phyloP scores from a whole-genome alignment of 2,113 vertebrate genomes.

The Galemys pyrenaicus region DNA sequence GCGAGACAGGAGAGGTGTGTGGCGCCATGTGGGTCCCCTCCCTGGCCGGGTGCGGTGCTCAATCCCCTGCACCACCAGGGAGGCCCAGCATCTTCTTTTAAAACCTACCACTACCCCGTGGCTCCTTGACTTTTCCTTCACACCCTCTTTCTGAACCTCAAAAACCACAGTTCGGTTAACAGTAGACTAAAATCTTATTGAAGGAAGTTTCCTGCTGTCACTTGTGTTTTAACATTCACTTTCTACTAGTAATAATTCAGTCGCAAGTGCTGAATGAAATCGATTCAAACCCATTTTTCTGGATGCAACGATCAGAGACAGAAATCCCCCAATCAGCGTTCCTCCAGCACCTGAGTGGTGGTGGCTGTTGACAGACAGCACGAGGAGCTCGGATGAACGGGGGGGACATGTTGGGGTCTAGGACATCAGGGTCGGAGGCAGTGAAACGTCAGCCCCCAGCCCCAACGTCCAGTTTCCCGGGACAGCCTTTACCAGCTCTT shows the following conservation, averaged over 20 bases:
- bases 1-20: no score
- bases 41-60: no score
- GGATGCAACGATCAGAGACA: background rate
- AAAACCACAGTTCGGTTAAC: no score
- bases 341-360: background rate
- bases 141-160: background rate
- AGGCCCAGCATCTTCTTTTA: no score
- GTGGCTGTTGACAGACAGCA: background rate
- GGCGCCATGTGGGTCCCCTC: no score
- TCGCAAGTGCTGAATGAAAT: background rate
- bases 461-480: fast-evolving
- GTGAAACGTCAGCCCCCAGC: background rate
- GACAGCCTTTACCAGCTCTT: background rate
- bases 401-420: no score
- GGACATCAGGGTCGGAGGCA: background rate
- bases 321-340: background rate
- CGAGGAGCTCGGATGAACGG: background rate
- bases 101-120: no score
- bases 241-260: background rate
- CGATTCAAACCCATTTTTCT: background rate
- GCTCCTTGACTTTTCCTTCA: no score
- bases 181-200: background rate
- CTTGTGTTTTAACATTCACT: background rate
- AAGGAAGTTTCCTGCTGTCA: background rate
- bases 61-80: no score